Conservation (phyloP, 2,113 vertebrate species). For the Ophiodon elongatus region DNA sequence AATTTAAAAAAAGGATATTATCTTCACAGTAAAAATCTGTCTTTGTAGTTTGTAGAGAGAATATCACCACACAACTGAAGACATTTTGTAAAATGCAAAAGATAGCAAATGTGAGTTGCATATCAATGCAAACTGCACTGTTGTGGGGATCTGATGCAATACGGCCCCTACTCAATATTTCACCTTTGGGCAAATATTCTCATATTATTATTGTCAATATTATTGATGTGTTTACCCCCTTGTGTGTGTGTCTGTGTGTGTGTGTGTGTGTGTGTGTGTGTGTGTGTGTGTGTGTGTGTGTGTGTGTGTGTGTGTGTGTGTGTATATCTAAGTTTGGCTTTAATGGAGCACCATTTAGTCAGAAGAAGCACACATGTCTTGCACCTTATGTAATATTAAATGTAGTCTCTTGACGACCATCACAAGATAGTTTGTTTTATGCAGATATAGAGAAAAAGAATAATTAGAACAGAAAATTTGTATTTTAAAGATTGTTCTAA, state of each 20-base stretch:
- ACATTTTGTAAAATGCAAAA: slow-evolving; percentile 6
- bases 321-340: too few relatives aligned
- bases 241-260: neutral
- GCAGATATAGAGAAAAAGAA: neutral
- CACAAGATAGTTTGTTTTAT: neutral
- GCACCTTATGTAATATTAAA: neutral
- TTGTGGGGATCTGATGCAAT: neutral
- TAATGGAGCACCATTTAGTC: neutral
- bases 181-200: neutral
- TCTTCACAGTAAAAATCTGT: neutral
- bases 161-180: neutral
- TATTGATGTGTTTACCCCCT: neutral
- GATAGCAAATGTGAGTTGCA: neutral
- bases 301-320: too few relatives aligned
- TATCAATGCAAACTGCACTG: slow-evolving; percentile 13
- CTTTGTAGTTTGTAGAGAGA: slow-evolving; percentile 2
- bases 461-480: neutral
- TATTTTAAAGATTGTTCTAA: neutral
- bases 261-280: too few relatives aligned
- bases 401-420: neutral
- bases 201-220: neutral
- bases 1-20: neutral
- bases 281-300: too few relatives aligned
- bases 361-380: neutral
- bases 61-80: slow-evolving; percentile 1